Base-by-base conservation (phyloP, 2,797 vertebrate genomes). In the Thaleichthys pacificus region DNA sequence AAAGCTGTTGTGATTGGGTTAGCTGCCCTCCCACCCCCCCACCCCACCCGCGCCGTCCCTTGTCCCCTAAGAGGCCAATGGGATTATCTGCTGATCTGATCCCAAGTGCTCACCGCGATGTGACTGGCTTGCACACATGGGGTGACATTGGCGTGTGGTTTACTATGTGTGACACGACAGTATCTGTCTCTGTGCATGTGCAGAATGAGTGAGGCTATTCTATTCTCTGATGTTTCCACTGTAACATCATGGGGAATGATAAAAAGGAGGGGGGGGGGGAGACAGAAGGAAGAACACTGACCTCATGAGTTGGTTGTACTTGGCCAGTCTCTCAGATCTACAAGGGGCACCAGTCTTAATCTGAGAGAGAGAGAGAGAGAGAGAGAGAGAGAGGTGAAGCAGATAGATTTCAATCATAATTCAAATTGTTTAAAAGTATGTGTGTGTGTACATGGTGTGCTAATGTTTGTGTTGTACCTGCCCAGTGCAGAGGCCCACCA, bases 241-340 rank as follows among this genome's bases (percentile, higher is more conserved):
- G 42, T 42, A 42, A 42, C 42, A 42, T 12, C 42, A 42, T 14
- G 21, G 9, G 24, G 22, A 12, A 12, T 28, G 8, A 24, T 61
- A 2, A 24, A 4, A 12, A 22, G 11, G 11, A 12, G 24, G 12
- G 24, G 24, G 24, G 7, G 21, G 24, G 24, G 7, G 21, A 24
- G 56, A 58, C 7, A 24, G 24, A 22, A 28, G 21, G 24, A 17
- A 61, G 12, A 61, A 14, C n/a, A 70, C 93, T 95, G 82, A 96
- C 96, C 96, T 97, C 95, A 97, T 96, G 61, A 98, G 92, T 83
- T 98, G 96, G 91, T 98, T 98, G 91, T 98, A 98, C 86, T 98
- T 98, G 82, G 96, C 96, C 90, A 98, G 91, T 68, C 96, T 91
- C 90, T 98, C 96, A 63, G 96, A 97, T 85, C 96, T 95, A 90